phyloP scores from a whole-genome alignment of 1,140 invertebrate species.

The Harpegnathos saltator region DNA sequence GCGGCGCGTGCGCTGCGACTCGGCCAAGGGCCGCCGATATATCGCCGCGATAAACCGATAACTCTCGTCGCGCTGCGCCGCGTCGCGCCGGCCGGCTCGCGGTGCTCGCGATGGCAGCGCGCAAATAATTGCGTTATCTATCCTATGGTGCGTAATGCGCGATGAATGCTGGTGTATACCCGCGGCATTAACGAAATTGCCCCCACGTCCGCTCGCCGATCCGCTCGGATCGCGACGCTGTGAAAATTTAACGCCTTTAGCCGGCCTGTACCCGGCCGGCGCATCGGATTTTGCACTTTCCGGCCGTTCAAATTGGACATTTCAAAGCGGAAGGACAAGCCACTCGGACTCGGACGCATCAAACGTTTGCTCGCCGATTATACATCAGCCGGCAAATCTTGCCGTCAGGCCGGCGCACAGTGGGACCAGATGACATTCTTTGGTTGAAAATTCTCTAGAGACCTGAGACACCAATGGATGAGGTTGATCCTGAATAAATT shows the following conservation, averaged over 20 bases:
- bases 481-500: no score
- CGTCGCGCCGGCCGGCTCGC: no score
- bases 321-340: background rate
- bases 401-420: no score
- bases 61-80: constrained; percentile 31
- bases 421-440: no score
- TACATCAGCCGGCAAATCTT: background rate
- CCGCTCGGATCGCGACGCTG: constrained; percentile 66
- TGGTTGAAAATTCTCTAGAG: no score
- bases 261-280: constrained; percentile 2
- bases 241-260: constrained; percentile 57
- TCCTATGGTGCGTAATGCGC: constrained; percentile 69
- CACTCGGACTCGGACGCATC: background rate
- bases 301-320: constrained; percentile 47
- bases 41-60: constrained; percentile 56
- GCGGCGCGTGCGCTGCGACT: constrained; percentile 1
- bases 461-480: no score
- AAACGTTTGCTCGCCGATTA: background rate
- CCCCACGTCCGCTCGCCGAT: constrained; percentile 67
- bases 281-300: constrained; percentile 48
- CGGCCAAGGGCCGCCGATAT: constrained; percentile 39
- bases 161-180: constrained; percentile 72
- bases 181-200: constrained; percentile 71
- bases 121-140: constrained; percentile 76
- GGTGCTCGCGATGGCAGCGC: constrained; percentile 61